Base-by-base conservation (phyloP, 2,797 vertebrate species). In the Phataginus tricuspis region DNA sequence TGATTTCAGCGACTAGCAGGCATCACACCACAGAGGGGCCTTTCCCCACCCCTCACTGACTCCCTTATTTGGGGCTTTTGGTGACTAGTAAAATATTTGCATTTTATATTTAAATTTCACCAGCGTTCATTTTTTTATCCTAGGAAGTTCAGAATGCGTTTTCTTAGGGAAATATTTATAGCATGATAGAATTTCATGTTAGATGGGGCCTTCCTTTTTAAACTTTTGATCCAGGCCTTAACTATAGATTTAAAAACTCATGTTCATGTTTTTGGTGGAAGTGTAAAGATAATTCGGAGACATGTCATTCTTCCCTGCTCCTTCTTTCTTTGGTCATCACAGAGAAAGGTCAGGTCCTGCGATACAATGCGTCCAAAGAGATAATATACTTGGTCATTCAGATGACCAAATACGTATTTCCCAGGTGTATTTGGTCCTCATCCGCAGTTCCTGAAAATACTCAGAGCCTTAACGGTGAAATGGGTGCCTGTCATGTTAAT, bases 101-200 rank as follows among this genome's bases (percentile, higher is more conserved):
- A 14, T 78, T 74, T 83, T 75, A 10, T 51, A 29, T 61, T 69
- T 83, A 68, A 55, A 27, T 71, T 86, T 49, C 23, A 42, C 39
- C 34, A 42, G 0, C 51, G 51, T 84, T 74, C 78, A 57, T 69
- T 87, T 91, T 87, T 69, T 37, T n/a, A 39, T 55, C 45, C 45
- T 51, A 59, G 42, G 25, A 86, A 86, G 91, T 64, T 49, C 92
- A 42, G 29, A 34, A 49, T 96, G 63, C n/a, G 4, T 85, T 89
- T 90, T 88, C 42, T 21, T 71, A 74, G 72, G 88, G 82, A 88
- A 90, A 21, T 79, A 57, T 77, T 87, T 78, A 16, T 31, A 53
- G 2, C 75, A 25, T 31, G 12, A 1, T 19, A 92, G 91, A n/a
- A 74, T 34, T 87, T 55, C 45, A 4, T 85, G 49, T 85, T 59